Evolutionary conservation across 2,113 vertebrate genomes (phyloP).

Genomic region (Tympanuchus pallidicinctus): DNA sequence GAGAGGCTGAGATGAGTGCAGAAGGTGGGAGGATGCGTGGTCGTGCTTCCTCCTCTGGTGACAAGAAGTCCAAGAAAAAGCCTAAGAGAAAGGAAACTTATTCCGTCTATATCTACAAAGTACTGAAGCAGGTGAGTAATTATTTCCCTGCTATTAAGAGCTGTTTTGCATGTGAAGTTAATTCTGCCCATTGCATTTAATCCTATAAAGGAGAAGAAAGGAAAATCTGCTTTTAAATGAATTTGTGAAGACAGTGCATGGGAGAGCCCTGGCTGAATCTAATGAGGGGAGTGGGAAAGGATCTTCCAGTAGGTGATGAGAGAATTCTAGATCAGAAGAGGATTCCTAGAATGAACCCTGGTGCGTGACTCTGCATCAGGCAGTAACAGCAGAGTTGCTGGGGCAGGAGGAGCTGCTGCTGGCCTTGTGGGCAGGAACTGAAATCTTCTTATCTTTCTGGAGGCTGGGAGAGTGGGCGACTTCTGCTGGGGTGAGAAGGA

Average conservation of each 20-base stretch:
- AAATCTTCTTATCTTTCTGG: fast-evolving
- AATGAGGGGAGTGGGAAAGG: fast-evolving
- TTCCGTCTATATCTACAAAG: constrained; percentile 57
- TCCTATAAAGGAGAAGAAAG: neutral
- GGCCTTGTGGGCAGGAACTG: fast-evolving
- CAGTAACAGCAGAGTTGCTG: fast-evolving
- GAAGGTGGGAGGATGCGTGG: neutral
- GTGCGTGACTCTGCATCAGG: neutral
- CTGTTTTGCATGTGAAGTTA: fast-evolving
- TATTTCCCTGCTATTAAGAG: neutral
- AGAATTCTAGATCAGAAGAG: too few species aligned
- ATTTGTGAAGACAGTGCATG: fast-evolving
- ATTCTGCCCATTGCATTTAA: fast-evolving
- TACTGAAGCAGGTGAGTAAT: constrained; percentile 64
- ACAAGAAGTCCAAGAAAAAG: neutral
- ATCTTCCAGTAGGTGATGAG: neutral
- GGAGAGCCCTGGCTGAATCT: neutral
- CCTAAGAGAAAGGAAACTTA: constrained; percentile 30
- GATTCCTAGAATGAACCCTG: neutral
- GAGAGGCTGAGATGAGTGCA: neutral
- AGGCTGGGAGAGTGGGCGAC: neutral
- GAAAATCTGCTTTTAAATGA: neutral
- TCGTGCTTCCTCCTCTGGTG: fast-evolving
- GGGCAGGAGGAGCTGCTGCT: neutral
- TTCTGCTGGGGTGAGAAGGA: neutral